Conservation (phyloP, 1,140 invertebrate genomes). For the Glomeris maerens region DNA sequence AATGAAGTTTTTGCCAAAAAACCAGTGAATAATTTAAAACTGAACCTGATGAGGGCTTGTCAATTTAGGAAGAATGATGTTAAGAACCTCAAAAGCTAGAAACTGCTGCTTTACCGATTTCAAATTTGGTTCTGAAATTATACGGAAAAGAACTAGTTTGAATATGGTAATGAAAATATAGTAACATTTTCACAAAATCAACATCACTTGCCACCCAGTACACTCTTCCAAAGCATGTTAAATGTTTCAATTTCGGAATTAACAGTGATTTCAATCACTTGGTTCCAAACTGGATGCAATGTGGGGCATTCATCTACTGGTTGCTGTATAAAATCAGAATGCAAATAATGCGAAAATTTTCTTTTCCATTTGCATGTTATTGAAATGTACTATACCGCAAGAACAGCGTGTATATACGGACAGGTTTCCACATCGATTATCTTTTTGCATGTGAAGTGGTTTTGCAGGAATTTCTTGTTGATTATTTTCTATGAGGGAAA, state of each 20-base stretch:
- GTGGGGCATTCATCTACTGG: constrained; percentile 12
- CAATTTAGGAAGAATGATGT: constrained; percentile 7
- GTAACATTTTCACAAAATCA: constrained; percentile 4
- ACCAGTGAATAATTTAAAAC: too few relatives aligned
- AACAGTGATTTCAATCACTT: constrained; percentile 6
- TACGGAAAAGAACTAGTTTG: constrained; percentile 11
- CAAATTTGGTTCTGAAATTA: constrained; percentile 11
- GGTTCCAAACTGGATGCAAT: constrained; percentile 16
- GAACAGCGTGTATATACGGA: constrained; percentile 36
- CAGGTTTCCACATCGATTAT: constrained; percentile 41
- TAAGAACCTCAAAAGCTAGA: constrained; percentile 17
- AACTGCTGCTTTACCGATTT: constrained; percentile 8
- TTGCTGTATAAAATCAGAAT: constrained; percentile 12
- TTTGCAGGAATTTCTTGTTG: constrained; percentile 37
- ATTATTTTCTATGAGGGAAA: constrained; percentile 20
- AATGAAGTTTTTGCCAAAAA: too few relatives aligned
- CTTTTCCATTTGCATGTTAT: background rate
- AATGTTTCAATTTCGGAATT: constrained; percentile 2
- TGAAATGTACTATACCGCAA: constrained; percentile 39
- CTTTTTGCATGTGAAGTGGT: constrained; percentile 36
- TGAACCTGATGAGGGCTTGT: background rate
- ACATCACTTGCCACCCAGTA: constrained; percentile 10
- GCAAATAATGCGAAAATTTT: too few relatives aligned
- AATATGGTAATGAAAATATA: background rate
- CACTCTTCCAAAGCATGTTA: constrained; percentile 10